A percentile compares a stretch with the other conserved stretches of the same genome.
Evolutionary conservation across 2,797 vertebrate species (phyloP).

Genomic region (Bucorvus abyssinicus): DNA sequence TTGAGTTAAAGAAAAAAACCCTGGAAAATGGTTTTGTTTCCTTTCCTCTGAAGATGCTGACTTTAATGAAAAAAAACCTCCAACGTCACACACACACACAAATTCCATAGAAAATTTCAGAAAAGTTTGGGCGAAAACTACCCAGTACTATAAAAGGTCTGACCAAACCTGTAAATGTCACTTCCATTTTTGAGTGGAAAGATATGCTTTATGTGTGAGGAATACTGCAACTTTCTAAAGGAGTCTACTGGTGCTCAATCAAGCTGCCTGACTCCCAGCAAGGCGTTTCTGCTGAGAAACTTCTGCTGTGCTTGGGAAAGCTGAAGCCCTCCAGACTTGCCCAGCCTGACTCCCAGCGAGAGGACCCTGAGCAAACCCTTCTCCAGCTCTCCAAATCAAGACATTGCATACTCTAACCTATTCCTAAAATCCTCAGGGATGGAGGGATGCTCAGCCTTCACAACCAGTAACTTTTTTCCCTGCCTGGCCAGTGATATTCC

Average conservation of each 20-base stretch:
- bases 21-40: background rate
- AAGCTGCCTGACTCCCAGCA: background rate
- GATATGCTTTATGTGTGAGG: background rate
- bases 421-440: background rate
- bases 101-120: background rate
- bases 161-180: background rate
- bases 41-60: conserved; percentile 31
- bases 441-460: background rate
- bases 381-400: background rate
- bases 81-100: background rate
- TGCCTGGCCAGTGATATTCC: background rate
- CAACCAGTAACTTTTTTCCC: background rate
- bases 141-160: background rate
- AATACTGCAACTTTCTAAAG: background rate
- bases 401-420: background rate
- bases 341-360: background rate
- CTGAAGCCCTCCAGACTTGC: background rate
- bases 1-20: background rate
- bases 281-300: background rate
- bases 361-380: background rate
- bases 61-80: background rate
- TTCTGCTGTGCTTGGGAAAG: background rate
- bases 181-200: conserved; percentile 12
- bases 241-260: background rate
- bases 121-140: conserved; percentile 18